These are phyloP conservation scores for Alligator sinensis DNA, from an alignment of 2,113 vertebrate genomes.

Conservation along the genomic window DNA sequence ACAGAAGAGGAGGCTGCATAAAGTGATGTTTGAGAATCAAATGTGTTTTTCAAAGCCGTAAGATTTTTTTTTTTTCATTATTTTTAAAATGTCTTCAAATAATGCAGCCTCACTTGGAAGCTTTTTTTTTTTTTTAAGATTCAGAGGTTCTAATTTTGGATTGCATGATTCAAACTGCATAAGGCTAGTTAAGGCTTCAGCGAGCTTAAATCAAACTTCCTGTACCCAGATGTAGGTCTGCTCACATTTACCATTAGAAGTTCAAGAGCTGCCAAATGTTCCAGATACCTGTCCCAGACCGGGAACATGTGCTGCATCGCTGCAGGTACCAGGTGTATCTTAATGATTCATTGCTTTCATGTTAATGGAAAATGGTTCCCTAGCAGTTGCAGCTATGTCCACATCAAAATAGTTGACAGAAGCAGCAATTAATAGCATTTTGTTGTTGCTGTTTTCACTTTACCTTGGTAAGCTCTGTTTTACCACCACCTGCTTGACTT, in stretches of 20 bases:
- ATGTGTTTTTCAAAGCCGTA: background rate
- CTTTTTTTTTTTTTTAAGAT: background rate
- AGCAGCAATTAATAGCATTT: background rate
- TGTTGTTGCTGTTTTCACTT: accelerated
- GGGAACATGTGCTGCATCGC: accelerated
- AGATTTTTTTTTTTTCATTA: background rate
- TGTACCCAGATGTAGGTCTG: accelerated
- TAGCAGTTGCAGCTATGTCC: accelerated
- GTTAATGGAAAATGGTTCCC: background rate
- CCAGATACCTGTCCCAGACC: background rate
- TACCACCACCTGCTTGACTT: background rate
- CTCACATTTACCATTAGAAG: background rate
- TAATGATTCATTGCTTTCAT: background rate
- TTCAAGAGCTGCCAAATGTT: background rate
- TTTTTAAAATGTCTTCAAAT: background rate
- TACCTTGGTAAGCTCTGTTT: background rate
- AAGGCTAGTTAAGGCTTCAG: background rate
- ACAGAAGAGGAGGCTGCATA: background rate
- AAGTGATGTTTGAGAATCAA: background rate
- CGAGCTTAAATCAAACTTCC: background rate
- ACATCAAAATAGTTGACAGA: background rate
- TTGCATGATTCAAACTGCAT: background rate
- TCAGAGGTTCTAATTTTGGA: background rate
- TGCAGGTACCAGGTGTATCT: background rate
- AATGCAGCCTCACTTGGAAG: background rate